A percentile compares a stretch with the other conserved stretches of the same genome.
phyloP scores from a whole-genome alignment of 2,113 vertebrate species.

The Otis tarda region DNA sequence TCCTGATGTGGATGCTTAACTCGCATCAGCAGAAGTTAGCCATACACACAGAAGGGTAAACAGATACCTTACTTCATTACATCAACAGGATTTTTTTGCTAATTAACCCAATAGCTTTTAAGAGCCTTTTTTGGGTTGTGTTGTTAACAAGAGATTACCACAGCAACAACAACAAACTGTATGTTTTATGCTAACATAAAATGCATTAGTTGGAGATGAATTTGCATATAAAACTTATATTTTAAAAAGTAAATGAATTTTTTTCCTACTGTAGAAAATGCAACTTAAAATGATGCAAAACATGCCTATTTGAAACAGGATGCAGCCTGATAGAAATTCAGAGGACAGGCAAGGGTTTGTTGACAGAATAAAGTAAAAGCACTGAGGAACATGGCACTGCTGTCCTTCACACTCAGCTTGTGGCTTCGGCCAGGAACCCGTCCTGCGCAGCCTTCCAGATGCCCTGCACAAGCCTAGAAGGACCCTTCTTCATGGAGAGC shows the following conservation, averaged over 20 bases:
- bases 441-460: neutral
- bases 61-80: neutral
- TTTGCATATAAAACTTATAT: neutral
- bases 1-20: neutral
- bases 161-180: neutral
- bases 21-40: neutral
- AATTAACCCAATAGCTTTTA: constrained; percentile 6
- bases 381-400: neutral
- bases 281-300: neutral
- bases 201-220: neutral
- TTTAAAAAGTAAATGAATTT: neutral
- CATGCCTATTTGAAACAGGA: neutral
- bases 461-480: neutral
- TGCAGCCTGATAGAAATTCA: neutral
- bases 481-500: neutral
- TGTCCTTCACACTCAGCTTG: neutral
- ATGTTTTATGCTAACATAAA: neutral
- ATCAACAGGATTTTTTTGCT: neutral
- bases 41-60: neutral
- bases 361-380: constrained; percentile 28
- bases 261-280: neutral
- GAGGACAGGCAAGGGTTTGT: neutral
- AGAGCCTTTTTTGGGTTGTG: neutral
- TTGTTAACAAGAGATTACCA: neutral
- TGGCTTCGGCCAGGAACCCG: neutral